These are phyloP conservation scores for Periophthalmus modestus DNA, from an alignment of 2,113 vertebrate species.

Conservation along the genomic window DNA sequence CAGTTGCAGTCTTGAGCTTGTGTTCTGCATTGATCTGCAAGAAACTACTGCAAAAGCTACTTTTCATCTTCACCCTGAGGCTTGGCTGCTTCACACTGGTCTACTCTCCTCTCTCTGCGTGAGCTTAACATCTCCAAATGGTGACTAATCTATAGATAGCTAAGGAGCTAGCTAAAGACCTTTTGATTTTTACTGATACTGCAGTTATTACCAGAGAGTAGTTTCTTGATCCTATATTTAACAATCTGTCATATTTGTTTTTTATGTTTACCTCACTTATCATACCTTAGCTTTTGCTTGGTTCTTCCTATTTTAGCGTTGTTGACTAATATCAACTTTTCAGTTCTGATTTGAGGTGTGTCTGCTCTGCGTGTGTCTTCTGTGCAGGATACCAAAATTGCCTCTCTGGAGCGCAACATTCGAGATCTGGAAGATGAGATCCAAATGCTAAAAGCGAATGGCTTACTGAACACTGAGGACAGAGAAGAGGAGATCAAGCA, in stretches of 20 bases:
- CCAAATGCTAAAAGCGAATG: constrained; percentile 98
- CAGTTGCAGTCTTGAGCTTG: constrained; percentile 58
- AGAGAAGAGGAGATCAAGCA: constrained; percentile 99
- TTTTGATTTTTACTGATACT: constrained; percentile 67
- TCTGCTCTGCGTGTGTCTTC: constrained; percentile 69
- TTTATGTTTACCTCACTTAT: constrained; percentile 2
- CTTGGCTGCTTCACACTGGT: constrained; percentile 40
- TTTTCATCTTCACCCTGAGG: constrained; percentile 37
- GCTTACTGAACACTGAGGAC: constrained; percentile 93
- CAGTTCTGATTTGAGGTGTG: constrained; percentile 58
- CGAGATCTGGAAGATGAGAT: constrained; percentile 99
- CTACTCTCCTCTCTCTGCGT: constrained; percentile 55
- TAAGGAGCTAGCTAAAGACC: constrained; percentile 53
- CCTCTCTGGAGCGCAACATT: constrained; percentile 96
- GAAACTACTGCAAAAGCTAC: constrained; percentile 57
- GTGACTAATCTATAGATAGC: constrained; percentile 70
- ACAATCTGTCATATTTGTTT: constrained; percentile 4
- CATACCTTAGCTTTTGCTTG: constrained; percentile 1
- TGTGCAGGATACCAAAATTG: constrained; percentile 96
- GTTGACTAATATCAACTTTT: constrained; percentile 43
- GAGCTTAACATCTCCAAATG: constrained; percentile 72
- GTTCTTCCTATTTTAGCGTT: constrained; percentile 28
- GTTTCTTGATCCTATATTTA: constrained; percentile 25
- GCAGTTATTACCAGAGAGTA: constrained; percentile 58
- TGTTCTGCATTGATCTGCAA: constrained; percentile 59